These are phyloP conservation scores for Leucoma salicis DNA, from an alignment of 2,888 invertebrate species.

Conservation along the genomic window DNA sequence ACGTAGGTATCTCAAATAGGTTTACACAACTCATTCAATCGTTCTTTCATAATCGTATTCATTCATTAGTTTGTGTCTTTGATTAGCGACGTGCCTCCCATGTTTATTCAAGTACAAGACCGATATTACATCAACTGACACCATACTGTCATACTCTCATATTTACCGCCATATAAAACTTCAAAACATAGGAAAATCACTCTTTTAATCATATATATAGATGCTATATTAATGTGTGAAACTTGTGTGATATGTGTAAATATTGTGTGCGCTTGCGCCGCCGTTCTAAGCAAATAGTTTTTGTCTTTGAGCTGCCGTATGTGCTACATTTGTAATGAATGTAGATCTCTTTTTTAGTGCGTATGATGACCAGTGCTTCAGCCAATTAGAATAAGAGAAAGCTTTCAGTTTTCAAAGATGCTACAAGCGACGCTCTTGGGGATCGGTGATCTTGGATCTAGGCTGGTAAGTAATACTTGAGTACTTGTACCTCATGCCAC, in stretches of 20 bases:
- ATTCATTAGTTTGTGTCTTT: conserved; percentile 44
- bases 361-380: too few relatives aligned
- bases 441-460: too few relatives aligned
- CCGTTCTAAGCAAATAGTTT: conserved; percentile 52
- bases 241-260: conserved; percentile 37
- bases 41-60: conserved; percentile 38
- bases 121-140: conserved; percentile 55
- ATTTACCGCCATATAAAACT: conserved; percentile 20
- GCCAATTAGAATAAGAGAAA: too few relatives aligned
- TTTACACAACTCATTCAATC: conserved; percentile 22
- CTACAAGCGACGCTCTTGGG: too few relatives aligned
- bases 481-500: too few relatives aligned
- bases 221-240: conserved; percentile 18
- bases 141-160: conserved; percentile 40
- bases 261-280: conserved; percentile 45
- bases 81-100: conserved; percentile 46
- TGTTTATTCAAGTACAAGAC: conserved; percentile 45
- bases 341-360: conserved; percentile 19
- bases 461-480: too few relatives aligned
- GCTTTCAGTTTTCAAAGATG: too few relatives aligned
- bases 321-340: conserved; percentile 46
- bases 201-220: conserved; percentile 25
- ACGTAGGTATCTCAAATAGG: background rate
- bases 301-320: conserved; percentile 68
- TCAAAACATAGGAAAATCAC: conserved; percentile 24